Conservation (phyloP, 2,797 vertebrate genomes). For the Onychomys leucogaster region DNA sequence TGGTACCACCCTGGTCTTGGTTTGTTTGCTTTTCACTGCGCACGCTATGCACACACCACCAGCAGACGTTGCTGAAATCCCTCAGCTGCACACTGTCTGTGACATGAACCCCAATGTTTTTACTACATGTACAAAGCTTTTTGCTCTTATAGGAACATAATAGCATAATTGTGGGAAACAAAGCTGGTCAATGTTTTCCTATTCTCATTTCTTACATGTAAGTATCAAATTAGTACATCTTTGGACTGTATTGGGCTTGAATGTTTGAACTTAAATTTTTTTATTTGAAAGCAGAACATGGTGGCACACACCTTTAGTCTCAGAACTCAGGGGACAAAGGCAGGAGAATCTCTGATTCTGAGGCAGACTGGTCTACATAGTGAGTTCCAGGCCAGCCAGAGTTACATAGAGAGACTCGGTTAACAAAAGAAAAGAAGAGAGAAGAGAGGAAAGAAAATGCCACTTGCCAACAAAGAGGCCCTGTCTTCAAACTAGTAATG, state of each 20-base stretch:
- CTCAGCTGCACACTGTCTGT: background rate
- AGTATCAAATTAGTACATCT: background rate
- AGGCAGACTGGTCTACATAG: background rate
- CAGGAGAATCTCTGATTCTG: background rate
- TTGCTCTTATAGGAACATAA: background rate
- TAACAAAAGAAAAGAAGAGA: too few species aligned
- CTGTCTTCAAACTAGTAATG: background rate
- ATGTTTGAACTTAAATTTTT: background rate
- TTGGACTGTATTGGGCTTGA: background rate
- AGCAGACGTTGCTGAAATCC: background rate
- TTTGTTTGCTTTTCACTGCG: rapidly evolving
- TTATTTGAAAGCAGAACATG: background rate
- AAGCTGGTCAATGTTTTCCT: background rate
- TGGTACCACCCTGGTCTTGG: background rate
- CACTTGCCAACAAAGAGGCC: background rate
- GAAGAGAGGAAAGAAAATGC: background rate
- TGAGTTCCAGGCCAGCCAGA: background rate
- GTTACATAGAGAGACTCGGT: background rate
- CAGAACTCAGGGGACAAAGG: background rate
- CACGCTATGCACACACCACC: background rate
- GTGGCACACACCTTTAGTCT: background rate
- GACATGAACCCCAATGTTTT: background rate
- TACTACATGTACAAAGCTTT: background rate
- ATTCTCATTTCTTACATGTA: background rate
- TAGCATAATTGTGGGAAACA: background rate